A percentile compares a stretch with the other conserved stretches of the same genome.
Evolutionary conservation across 2,888 invertebrate species (phyloP).

Genomic region (Drosophila koepferae): DNA sequence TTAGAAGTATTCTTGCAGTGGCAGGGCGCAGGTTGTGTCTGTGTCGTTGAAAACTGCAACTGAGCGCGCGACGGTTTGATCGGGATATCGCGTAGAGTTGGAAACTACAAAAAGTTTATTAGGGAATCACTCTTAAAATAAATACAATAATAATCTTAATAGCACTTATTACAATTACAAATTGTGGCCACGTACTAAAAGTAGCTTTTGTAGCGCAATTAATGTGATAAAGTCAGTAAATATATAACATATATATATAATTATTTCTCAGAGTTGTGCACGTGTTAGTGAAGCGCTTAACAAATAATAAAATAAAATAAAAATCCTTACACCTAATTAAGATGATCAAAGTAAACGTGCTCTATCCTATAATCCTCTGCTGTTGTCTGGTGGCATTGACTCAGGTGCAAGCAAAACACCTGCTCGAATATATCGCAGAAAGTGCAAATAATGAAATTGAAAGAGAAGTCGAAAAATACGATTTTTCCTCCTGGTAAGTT

Average conservation of each 20-base stretch:
- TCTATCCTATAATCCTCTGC: slow-evolving; percentile 45
- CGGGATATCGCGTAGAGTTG: slow-evolving; percentile 6
- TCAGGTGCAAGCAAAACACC: slow-evolving; percentile 39
- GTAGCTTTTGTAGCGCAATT: not conserved
- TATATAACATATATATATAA: slow-evolving; percentile 10
- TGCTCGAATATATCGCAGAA: slow-evolving; percentile 35
- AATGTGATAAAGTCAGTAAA: slow-evolving; percentile 39
- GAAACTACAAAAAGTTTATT: not conserved
- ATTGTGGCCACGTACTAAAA: slow-evolving; percentile 10
- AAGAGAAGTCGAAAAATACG: slow-evolving; percentile 36
- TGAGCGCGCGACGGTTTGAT: slow-evolving; percentile 21
- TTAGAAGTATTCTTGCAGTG: slow-evolving; percentile 80
- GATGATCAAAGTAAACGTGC: slow-evolving; percentile 34
- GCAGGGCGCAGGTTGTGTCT: slow-evolving; percentile 71
- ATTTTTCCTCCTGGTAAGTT: slow-evolving; percentile 80
- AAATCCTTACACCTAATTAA: slow-evolving; percentile 25
- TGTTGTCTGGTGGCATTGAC: slow-evolving; percentile 45
- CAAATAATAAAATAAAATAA: slow-evolving; percentile 3
- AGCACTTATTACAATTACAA: not conserved
- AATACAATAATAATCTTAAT: not conserved
- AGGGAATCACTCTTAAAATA: not conserved
- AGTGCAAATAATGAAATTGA: slow-evolving; percentile 53
- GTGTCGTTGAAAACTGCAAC: slow-evolving; percentile 42
- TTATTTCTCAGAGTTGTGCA: slow-evolving; percentile 4
- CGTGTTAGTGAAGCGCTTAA: slow-evolving; percentile 8